phyloP scores from a whole-genome alignment of 2,113 vertebrate genomes.

The Ancistrus triradiatus region DNA sequence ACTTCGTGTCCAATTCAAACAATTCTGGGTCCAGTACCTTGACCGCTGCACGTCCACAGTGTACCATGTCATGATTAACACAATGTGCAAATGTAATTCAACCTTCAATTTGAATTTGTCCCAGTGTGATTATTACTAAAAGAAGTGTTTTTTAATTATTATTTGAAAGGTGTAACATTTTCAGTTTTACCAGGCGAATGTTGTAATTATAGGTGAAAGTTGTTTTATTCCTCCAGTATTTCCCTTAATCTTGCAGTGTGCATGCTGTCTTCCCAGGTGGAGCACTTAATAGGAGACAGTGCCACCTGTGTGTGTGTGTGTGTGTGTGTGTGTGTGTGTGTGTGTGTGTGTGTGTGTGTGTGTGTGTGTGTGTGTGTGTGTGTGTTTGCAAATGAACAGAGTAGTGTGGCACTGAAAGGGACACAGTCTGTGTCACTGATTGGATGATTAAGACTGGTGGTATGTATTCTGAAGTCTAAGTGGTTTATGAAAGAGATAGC shows the following conservation, averaged over 20 bases:
- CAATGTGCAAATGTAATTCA: too few species aligned
- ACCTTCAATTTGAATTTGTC: too few species aligned
- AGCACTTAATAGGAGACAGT: not conserved
- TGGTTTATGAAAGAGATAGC: slow-evolving; percentile 9
- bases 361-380: slow-evolving; percentile 10
- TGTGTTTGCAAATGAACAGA: not conserved
- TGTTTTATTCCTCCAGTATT: slow-evolving; percentile 3
- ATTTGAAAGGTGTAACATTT: too few species aligned
- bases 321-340: not conserved
- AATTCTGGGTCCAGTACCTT: too few species aligned
- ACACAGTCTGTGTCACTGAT: too few species aligned
- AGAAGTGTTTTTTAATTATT: too few species aligned
- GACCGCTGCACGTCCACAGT: too few species aligned
- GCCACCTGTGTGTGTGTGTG: slow-evolving; percentile 18
- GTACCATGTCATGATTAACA: too few species aligned
- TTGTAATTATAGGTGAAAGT: too few species aligned
- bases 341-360: slow-evolving; percentile 2
- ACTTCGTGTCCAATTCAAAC: too few species aligned
- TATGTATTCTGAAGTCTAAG: slow-evolving; percentile 12
- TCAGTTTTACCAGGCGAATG: too few species aligned
- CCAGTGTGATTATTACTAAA: too few species aligned
- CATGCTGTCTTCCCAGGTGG: slow-evolving; percentile 20
- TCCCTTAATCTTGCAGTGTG: slow-evolving; percentile 26
- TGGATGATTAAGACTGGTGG: not conserved
- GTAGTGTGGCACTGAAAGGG: not conserved